phyloP scores from a whole-genome alignment of 2,888 invertebrate genomes.

The Parelbella ahira region DNA sequence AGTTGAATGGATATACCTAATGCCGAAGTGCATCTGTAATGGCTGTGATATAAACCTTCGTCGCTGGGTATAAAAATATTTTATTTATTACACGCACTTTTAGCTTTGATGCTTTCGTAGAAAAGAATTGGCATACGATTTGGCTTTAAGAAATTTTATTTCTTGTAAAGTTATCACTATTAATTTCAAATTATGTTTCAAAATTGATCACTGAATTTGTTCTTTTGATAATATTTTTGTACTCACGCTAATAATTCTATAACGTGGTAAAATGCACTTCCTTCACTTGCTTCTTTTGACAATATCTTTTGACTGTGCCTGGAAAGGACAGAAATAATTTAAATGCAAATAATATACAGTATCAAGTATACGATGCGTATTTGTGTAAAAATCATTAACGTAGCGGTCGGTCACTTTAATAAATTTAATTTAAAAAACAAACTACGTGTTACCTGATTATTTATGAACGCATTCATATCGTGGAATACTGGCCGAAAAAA shows the following conservation, averaged over 20 bases:
- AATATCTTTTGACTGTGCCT: neutral
- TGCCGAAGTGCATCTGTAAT: slow-evolving; percentile 68
- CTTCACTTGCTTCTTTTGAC: slow-evolving; percentile 10
- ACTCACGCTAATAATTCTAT: slow-evolving; percentile 17
- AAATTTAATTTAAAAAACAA: slow-evolving; percentile 6
- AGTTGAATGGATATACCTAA: slow-evolving; percentile 62
- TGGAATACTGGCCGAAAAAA: slow-evolving; percentile 11
- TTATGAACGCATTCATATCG: slow-evolving; percentile 16
- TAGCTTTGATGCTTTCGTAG: slow-evolving; percentile 35
- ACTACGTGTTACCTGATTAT: slow-evolving; percentile 12
- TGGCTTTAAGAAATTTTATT: slow-evolving; percentile 32
- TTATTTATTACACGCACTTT: slow-evolving; percentile 32
- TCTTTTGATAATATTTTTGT: slow-evolving; percentile 21
- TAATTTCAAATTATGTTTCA: slow-evolving; percentile 16
- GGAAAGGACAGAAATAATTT: slow-evolving; percentile 7
- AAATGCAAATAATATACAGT: slow-evolving; percentile 6
- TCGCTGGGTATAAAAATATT: slow-evolving; percentile 60
- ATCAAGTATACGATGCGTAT: slow-evolving; percentile 2
- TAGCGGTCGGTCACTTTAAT: slow-evolving; percentile 9
- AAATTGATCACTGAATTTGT: slow-evolving; percentile 8
- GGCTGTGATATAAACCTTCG: slow-evolving; percentile 69
- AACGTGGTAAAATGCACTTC: slow-evolving; percentile 11
- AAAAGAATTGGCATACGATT: slow-evolving; percentile 28
- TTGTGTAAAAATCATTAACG: slow-evolving; percentile 7
- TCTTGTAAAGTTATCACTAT: slow-evolving; percentile 5